Evolutionary conservation across 2,888 invertebrate genomes (phyloP), one percentile per base, ranked within the genome.

Genomic region (Matsumyia berberina): DNA sequence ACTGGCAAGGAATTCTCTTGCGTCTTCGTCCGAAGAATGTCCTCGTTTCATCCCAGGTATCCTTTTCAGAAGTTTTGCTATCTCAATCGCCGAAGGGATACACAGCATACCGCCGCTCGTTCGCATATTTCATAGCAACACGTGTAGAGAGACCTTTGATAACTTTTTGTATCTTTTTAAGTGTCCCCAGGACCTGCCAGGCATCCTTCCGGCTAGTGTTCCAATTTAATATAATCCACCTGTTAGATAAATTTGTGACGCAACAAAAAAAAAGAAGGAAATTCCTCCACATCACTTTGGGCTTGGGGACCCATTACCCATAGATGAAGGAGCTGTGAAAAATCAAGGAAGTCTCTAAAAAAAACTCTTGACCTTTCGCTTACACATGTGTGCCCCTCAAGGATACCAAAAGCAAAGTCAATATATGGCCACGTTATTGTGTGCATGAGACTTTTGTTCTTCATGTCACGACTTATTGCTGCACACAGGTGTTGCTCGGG

Each of bases 131-230:
- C 12, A 8, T 19, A 62, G 62, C 35, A 49, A 44, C 44, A 44
- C 33, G 31, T 44, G 62, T n/a, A 62, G 39, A 62, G 39, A 29
- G 39, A 44, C 12, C 46, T 46, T 46, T 33, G 46, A 62, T 46
- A 66, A 66, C 6, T 31, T 42, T 39, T 53, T n/a, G 67, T 53
- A 53, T 53, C 17, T 31, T 67, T 66, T 31, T n/a, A 17, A 64
- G 31, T 31, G 42, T 53, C 12, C 39, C 12, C 8, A n/a, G 12
- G 12, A n/a, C 29, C 11, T 29, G 4, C 12, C 6, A 12, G 15
- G 12, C 6, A 11, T 5, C 15, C 29, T 53, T 1, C 49, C 9
- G 7, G 42, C 24, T 33, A 12, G 31, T 62, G 33, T 44, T 49
- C 3, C 24, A 64, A 11, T 64, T 46, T 46, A 62, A 62, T 62